Evolutionary conservation across 2,797 vertebrate species (phyloP).

Genomic region (Podarcis siculus): DNA sequence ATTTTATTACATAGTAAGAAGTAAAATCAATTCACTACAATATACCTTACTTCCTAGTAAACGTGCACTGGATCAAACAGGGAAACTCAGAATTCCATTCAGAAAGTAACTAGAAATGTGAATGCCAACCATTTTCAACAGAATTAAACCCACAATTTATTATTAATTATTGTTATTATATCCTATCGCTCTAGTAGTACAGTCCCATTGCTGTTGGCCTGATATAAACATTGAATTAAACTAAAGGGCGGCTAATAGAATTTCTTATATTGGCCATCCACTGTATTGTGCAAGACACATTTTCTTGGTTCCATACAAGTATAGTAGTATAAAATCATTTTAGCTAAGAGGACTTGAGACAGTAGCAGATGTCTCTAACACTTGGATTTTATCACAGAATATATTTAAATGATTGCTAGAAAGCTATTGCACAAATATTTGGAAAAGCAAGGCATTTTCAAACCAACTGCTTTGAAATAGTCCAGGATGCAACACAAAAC

Average conservation of each 20-base stretch:
- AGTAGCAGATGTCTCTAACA: background rate
- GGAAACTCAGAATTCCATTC: background rate
- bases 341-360: background rate
- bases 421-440: background rate
- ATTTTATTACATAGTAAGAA: background rate
- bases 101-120: background rate
- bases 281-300: background rate
- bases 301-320: background rate
- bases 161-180: background rate
- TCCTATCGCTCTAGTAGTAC: background rate
- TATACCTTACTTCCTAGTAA: background rate
- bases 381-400: background rate
- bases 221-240: background rate
- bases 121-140: background rate
- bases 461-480: constrained; percentile 9
- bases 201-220: background rate
- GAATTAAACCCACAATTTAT: background rate
- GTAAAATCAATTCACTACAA: background rate
- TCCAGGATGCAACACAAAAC: background rate
- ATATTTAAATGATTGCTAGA: background rate
- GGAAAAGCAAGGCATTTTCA: background rate
- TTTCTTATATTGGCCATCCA: background rate
- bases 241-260: background rate
- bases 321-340: background rate
- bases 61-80: background rate